phyloP scores from a whole-genome alignment of 2,888 invertebrate genomes.

The Drosophila lacicola region DNA sequence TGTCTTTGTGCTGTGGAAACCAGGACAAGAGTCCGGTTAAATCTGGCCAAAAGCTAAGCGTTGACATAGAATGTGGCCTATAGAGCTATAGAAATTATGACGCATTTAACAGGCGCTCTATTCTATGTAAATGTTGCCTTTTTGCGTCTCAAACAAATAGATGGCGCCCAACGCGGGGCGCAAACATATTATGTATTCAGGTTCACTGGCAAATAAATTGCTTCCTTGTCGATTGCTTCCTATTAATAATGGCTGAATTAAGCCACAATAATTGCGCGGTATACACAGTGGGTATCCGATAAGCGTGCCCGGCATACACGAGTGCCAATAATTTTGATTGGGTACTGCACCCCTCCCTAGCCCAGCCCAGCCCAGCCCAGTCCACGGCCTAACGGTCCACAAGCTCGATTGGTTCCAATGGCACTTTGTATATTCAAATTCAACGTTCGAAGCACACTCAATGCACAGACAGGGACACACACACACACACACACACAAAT shows the following conservation, averaged over 20 bases:
- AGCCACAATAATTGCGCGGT: conserved; percentile 53
- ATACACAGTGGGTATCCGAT: conserved; percentile 29
- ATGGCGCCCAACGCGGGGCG: conserved; percentile 21
- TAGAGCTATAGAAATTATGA: conserved; percentile 13
- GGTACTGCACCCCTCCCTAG: background rate
- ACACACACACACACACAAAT: conserved; percentile 5
- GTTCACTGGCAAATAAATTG: conserved; percentile 39
- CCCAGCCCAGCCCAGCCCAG: too few species aligned
- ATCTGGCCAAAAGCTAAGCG: conserved; percentile 10
- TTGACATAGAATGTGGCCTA: background rate
- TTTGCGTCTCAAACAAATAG: conserved; percentile 1
- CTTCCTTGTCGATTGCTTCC: conserved; percentile 44
- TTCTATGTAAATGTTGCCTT: background rate
- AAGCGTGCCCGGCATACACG: conserved; percentile 48
- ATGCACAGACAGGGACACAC: conserved; percentile 24
- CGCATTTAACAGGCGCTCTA: background rate
- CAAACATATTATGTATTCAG: conserved; percentile 31
- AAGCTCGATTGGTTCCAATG: conserved; percentile 42
- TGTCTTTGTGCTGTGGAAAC: conserved; percentile 25
- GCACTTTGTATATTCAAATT: conserved; percentile 45
- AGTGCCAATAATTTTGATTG: conserved; percentile 47
- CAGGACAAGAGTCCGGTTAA: conserved; percentile 29
- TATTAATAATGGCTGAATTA: conserved; percentile 58
- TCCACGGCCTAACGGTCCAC: background rate
- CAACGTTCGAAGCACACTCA: conserved; percentile 15